Conservation (phyloP, 2,888 invertebrate genomes). For the Agonopterix alstromeriana region DNA sequence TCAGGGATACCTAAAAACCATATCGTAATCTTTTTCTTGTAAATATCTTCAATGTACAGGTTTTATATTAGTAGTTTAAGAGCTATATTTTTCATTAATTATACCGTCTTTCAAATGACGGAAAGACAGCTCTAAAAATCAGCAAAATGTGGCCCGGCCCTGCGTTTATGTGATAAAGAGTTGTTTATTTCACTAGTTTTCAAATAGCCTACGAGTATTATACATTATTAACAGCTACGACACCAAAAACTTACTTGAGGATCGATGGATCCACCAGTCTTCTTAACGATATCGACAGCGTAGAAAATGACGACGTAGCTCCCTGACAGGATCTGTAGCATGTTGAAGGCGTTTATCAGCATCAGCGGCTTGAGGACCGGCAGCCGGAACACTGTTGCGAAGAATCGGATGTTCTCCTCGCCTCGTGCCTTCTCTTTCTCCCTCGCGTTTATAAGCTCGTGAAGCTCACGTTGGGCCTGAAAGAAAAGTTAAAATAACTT, state of each 20-base stretch:
- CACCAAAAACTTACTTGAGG: constrained; percentile 43
- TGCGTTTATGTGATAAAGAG: too few species aligned
- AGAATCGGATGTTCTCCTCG: constrained; percentile 66
- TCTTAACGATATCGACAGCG: constrained; percentile 83
- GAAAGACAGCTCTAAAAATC: too few species aligned
- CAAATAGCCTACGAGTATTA: not conserved
- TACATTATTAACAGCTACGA: not conserved
- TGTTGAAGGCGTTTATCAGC: constrained; percentile 83
- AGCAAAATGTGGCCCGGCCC: too few species aligned
- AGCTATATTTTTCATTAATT: too few species aligned
- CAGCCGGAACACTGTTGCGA: constrained; percentile 70
- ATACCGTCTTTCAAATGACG: too few species aligned
- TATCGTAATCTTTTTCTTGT: too few species aligned
- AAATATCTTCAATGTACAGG: too few species aligned
- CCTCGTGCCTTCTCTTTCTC: constrained; percentile 74
- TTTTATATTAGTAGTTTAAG: too few species aligned
- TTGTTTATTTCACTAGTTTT: too few species aligned
- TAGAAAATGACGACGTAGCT: constrained; percentile 88
- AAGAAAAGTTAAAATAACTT: not conserved
- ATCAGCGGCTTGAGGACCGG: constrained; percentile 83
- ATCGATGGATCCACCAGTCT: constrained; percentile 66
- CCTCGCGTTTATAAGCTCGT: constrained; percentile 77
- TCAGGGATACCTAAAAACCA: too few species aligned
- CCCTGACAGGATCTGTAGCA: constrained; percentile 84
- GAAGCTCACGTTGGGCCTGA: constrained; percentile 79